phyloP scores from a whole-genome alignment of 2,113 vertebrate species.

The Nibea albiflora region DNA sequence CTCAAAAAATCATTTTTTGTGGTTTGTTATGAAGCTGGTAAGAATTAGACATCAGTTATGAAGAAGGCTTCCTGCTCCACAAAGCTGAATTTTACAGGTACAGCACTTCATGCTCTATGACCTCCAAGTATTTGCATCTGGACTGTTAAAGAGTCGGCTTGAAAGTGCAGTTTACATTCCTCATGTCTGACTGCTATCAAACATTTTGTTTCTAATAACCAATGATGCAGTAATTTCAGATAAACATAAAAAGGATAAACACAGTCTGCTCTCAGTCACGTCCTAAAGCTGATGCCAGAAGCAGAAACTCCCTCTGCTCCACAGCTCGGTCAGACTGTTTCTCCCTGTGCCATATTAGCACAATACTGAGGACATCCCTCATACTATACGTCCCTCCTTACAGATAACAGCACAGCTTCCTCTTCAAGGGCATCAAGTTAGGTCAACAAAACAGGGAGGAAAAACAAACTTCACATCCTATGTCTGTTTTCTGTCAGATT shows the following conservation, averaged over 20 bases:
- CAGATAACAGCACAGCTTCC: constrained; percentile 54
- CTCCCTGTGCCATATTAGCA: constrained; percentile 4
- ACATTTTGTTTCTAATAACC: constrained; percentile 54
- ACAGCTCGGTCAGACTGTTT: neutral
- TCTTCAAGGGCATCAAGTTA: constrained; percentile 28
- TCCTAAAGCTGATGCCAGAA: neutral
- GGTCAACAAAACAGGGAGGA: constrained; percentile 56
- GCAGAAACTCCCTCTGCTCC: constrained; percentile 26
- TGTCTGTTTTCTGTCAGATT: constrained; percentile 66
- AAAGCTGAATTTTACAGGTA: constrained; percentile 22
- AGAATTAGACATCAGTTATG: constrained; percentile 8
- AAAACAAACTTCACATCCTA: constrained; percentile 48
- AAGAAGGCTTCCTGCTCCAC: constrained; percentile 5
- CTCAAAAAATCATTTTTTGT: neutral
- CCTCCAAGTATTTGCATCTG: constrained; percentile 54
- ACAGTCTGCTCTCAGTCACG: constrained; percentile 39
- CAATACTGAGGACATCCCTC: constrained; percentile 11
- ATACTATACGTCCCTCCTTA: constrained; percentile 26
- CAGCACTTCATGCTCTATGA: neutral
- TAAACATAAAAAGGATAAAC: constrained; percentile 64
- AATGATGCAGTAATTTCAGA: constrained; percentile 53
- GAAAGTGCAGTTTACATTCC: constrained; percentile 69
- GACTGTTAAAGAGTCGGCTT: constrained; percentile 14
- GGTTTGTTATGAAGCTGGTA: constrained; percentile 15
- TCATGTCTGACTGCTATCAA: constrained; percentile 42